These are phyloP conservation scores for Hoplodrina blanda DNA, from an alignment of 2,888 invertebrate species.

Conservation along the genomic window DNA sequence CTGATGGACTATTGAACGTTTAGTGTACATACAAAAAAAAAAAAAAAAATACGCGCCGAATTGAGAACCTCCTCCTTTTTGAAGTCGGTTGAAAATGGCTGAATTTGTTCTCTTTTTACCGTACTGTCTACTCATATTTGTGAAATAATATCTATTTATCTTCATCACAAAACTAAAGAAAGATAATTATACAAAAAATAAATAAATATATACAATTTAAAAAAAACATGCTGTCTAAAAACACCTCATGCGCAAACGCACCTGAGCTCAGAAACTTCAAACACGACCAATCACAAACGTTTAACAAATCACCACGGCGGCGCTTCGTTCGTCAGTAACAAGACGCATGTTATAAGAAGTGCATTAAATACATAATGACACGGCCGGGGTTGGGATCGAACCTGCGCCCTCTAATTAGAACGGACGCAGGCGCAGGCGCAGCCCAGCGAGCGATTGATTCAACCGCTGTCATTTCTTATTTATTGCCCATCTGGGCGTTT, in stretches of 20 bases:
- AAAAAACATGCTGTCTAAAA: too few relatives aligned
- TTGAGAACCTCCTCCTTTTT: too few relatives aligned
- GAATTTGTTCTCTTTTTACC: too few relatives aligned
- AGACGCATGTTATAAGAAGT: slow-evolving; percentile 51
- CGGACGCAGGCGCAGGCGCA: slow-evolving; percentile 61
- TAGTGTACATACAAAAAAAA: too few relatives aligned
- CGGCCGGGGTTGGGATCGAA: slow-evolving; percentile 66
- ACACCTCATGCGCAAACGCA: neutral
- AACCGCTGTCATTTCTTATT: slow-evolving; percentile 85
- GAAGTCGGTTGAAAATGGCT: too few relatives aligned
- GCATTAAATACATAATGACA: slow-evolving; percentile 80
- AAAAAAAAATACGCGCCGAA: too few relatives aligned
- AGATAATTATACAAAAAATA: too few relatives aligned
- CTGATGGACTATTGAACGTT: too few relatives aligned
- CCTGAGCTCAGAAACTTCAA: slow-evolving; percentile 9
- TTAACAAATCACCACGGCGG: slow-evolving; percentile 35
- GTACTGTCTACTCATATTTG: too few relatives aligned
- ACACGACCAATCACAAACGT: slow-evolving; percentile 34
- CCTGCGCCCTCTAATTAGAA: slow-evolving; percentile 78
- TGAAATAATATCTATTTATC: too few relatives aligned
- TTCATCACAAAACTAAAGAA: too few relatives aligned
- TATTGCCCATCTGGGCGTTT: slow-evolving; percentile 68
- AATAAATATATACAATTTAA: too few relatives aligned
- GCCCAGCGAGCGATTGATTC: slow-evolving; percentile 77
- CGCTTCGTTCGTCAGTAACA: slow-evolving; percentile 47